A percentile compares a stretch with the other conserved stretches of the same genome.
Evolutionary conservation across 2,888 invertebrate genomes (phyloP).

Genomic region (Serrognathus titanus): DNA sequence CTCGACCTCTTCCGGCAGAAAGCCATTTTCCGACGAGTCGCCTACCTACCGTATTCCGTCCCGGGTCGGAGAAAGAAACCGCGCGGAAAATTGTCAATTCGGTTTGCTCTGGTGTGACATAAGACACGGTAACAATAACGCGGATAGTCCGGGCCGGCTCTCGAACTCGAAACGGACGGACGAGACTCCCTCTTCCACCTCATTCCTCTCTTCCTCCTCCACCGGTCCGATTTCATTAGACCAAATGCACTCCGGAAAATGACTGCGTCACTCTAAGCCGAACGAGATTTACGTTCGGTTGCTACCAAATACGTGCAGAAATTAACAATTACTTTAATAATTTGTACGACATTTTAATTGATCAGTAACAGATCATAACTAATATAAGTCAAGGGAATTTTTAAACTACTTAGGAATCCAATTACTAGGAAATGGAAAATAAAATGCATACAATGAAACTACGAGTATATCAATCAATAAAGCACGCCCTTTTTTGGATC

Average conservation of each 20-base stretch:
- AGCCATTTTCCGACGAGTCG: constrained; percentile 39
- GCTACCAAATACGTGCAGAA: too few relatives aligned
- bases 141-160: constrained; percentile 32
- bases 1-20: constrained; percentile 33
- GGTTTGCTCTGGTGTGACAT: constrained; percentile 31
- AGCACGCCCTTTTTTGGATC: too few relatives aligned
- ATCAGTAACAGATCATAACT: too few relatives aligned
- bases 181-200: constrained; percentile 14
- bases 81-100: constrained; percentile 69
- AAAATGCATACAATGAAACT: too few relatives aligned
- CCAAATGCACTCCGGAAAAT: constrained; percentile 21
- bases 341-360: too few relatives aligned
- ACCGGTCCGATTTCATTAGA: constrained; percentile 27
- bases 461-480: too few relatives aligned
- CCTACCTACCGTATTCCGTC: constrained; percentile 41
- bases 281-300: too few relatives aligned
- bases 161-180: constrained; percentile 30
- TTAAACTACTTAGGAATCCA: too few relatives aligned
- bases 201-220: too few relatives aligned
- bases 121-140: constrained; percentile 45
- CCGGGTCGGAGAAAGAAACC: constrained; percentile 57
- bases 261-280: constrained; percentile 11
- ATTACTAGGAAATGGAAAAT: too few relatives aligned
- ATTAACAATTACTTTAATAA: too few relatives aligned
- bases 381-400: too few relatives aligned